A percentile compares a stretch with the other conserved stretches of the same genome.
These are phyloP conservation scores for Adelosebastes latens DNA, from an alignment of 2,797 vertebrate genomes.

Conservation along the genomic window DNA sequence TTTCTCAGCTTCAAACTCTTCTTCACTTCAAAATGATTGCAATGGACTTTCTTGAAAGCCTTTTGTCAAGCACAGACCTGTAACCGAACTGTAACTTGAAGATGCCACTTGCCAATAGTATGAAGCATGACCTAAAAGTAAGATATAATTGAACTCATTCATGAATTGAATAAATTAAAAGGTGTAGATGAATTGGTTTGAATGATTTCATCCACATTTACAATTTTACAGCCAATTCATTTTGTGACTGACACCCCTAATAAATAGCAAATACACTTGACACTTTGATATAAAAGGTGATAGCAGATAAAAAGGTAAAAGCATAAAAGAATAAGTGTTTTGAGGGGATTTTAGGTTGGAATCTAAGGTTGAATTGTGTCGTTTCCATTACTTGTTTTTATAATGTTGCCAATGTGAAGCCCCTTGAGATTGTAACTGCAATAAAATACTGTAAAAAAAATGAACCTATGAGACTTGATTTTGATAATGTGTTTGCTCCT, in stretches of 20 bases:
- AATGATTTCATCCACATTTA: not conserved
- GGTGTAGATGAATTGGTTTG: not conserved
- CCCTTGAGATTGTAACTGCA: not conserved
- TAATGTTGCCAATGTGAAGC: not conserved
- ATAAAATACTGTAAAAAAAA: not conserved
- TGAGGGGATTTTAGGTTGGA: not conserved
- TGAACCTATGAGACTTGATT: not conserved
- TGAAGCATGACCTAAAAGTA: not conserved
- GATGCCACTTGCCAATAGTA: not conserved
- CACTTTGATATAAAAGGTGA: not conserved
- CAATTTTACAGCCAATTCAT: not conserved
- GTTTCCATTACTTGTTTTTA: slow-evolving; percentile 3
- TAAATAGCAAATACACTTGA: not conserved
- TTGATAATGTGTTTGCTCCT: not conserved
- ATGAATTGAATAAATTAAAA: not conserved
- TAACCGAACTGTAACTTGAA: not conserved
- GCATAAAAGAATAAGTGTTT: not conserved
- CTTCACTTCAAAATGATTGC: not conserved
- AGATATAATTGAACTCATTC: not conserved
- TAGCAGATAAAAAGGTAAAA: not conserved
- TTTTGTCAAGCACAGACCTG: not conserved
- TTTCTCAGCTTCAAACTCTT: not conserved
- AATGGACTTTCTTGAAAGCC: not conserved
- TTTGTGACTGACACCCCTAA: not conserved
- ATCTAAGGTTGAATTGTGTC: not conserved